Evolutionary conservation across 2,797 vertebrate genomes (phyloP), one percentile per base, ranked within the genome.

Genomic region (Anguilla megastoma): DNA sequence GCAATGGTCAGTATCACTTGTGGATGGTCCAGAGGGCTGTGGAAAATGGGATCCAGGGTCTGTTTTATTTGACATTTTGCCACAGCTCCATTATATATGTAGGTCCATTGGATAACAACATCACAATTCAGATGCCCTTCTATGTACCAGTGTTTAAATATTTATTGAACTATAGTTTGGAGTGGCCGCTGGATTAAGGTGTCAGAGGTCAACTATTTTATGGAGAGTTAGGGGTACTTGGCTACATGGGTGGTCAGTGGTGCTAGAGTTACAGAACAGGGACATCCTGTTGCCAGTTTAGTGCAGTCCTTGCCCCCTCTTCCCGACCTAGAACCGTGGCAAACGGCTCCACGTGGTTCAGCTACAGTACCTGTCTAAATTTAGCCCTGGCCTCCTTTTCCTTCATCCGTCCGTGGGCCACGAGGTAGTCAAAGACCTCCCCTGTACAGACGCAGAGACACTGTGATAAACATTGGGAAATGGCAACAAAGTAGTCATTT

Each of bases 371-470:
- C 97, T 99, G 98, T 97, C 98, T 97, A 97, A 99, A 99, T 96
- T 99, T 99, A 96, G 98, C 95, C 95, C 98, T 97, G 94, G 98
- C 98, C 96, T 99, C 98, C 91, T 99, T 99, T 96, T 99, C 98
- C 96, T 99, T 99, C 98, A 99, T 98, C 95, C 98, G 96, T 96
- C 98, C 98, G 92, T 99, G 98, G 93, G 98, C 98, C 93, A 99
- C 98, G 94, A 99, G 96, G 96, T 99, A 99, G 96, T 99, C 98
- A 88, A 99, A 99, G 84, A 99, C 98, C 92, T 99, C 98, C 92
- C 98, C 98, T 99, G 93, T 85, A 95, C 87, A 88, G 5, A 90
- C 60, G 87, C 3, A 69, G 86, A 45, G 74, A n/a, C 2, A n/a
- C 41, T 1, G 41, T n/a, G 79, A 48, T 21, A 9, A 27, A 5